These are phyloP conservation scores for Struthidea cinerea DNA, from an alignment of 2,113 vertebrate genomes.

Conservation along the genomic window DNA sequence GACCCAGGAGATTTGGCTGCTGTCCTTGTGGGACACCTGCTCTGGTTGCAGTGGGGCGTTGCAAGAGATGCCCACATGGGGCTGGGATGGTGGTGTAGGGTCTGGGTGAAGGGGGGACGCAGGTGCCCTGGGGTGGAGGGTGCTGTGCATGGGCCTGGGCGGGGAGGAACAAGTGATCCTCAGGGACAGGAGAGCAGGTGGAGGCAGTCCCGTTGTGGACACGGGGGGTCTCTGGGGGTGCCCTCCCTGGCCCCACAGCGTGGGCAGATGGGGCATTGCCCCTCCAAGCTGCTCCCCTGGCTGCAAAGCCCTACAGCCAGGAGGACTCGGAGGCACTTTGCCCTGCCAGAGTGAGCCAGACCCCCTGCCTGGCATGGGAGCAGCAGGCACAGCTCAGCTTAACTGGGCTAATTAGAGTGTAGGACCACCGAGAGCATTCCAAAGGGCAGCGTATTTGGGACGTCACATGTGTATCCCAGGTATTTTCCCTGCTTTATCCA, in stretches of 20 bases:
- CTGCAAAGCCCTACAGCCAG: neutral
- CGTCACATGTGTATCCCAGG: neutral
- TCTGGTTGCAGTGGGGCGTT: neutral
- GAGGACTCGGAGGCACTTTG: neutral
- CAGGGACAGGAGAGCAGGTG: neutral
- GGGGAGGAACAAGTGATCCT: rapidly evolving
- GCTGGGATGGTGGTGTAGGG: neutral
- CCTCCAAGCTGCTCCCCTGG: neutral
- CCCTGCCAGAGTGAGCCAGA: neutral
- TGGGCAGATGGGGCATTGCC: neutral
- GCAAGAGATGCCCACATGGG: rapidly evolving
- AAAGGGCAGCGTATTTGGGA: neutral
- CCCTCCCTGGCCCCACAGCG: rapidly evolving
- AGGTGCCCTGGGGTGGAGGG: no score
- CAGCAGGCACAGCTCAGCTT: neutral
- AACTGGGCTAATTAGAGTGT: neutral
- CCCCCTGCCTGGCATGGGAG: neutral
- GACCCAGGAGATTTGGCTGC: neutral
- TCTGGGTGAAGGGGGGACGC: neutral
- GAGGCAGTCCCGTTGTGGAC: rapidly evolving
- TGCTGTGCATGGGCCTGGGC: rapidly evolving
- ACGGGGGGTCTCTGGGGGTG: rapidly evolving
- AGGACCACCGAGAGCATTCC: neutral
- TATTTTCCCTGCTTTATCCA: neutral
- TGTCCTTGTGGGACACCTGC: neutral